Evolutionary conservation across 2,797 vertebrate species (phyloP).

Genomic region (Florisuga fusca): DNA sequence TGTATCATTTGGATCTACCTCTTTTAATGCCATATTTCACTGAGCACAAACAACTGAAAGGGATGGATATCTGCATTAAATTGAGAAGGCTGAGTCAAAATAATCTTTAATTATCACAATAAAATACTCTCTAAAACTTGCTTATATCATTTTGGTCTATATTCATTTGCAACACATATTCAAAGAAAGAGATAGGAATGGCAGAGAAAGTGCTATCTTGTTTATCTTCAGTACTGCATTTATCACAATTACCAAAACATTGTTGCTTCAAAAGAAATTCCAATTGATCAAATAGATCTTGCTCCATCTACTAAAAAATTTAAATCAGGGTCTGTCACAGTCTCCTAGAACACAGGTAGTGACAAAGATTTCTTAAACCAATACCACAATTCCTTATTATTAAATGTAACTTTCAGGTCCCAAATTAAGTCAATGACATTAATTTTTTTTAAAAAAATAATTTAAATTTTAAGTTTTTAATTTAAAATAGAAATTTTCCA

Average conservation of each 20-base stretch:
- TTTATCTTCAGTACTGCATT: background rate
- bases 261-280: background rate
- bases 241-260: background rate
- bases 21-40: background rate
- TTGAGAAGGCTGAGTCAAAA: background rate
- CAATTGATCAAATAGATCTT: background rate
- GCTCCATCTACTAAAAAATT: background rate
- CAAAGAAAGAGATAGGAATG: background rate
- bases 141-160: background rate
- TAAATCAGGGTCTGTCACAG: background rate
- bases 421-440: conserved; percentile 4
- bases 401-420: background rate
- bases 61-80: background rate
- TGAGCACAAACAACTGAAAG: background rate
- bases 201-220: background rate
- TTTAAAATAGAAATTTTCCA: background rate
- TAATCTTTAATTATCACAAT: background rate
- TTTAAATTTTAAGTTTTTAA: no score
- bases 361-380: background rate
- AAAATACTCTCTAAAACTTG: background rate
- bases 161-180: background rate
- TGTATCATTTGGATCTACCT: background rate
- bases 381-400: background rate
- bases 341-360: background rate
- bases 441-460: no score